Evolutionary conservation across 2,113 vertebrate species (phyloP), one percentile per base, ranked within the genome.

Genomic region (Salvator merianae): DNA sequence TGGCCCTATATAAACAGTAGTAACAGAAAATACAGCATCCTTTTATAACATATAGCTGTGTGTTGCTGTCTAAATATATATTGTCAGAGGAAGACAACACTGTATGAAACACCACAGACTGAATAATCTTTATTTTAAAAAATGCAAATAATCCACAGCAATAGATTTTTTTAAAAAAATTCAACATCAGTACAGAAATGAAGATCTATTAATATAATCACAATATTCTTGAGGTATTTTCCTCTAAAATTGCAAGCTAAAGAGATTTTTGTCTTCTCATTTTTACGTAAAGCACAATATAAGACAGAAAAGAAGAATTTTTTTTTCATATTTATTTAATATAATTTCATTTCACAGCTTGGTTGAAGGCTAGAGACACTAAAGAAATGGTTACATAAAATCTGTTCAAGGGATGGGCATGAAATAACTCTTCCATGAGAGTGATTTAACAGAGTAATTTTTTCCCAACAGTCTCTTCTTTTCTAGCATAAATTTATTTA

Each of bases 371-470:
- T 77, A 88, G 72, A 81, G 68, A 73, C 65, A 75, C 53, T 5
- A 84, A 91, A 86, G 69, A 40, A 16, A 87, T 20, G 24, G 66
- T 59, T 88, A 82, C 14, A 84, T 2, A 85, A 91, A 90, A 87
- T 81, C 30, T 86, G 20, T 50, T 89, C 77, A 82, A 78, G 47
- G 16, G 47, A 83, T 43, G 34, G 47, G 16, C 53, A 83, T 43
- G 34, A 90, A 90, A 86, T 89, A 84, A 72, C 3, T 81, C 65
- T 86, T 81, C 38, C 53, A 73, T 38, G 40, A 83, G 90, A 87
- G 80, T 78, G 0, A 76, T 84, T 70, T 77, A 30, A 79, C 79
- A 86, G 84, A 5, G 32, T 80, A 32, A 62, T 59, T 5, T 40
- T 88, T 65, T 65, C 69, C 30, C 26, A 91, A 85, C 83, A 38